Evolutionary conservation across 2,797 vertebrate genomes (phyloP).

Genomic region (Sebastes oblongus): DNA sequence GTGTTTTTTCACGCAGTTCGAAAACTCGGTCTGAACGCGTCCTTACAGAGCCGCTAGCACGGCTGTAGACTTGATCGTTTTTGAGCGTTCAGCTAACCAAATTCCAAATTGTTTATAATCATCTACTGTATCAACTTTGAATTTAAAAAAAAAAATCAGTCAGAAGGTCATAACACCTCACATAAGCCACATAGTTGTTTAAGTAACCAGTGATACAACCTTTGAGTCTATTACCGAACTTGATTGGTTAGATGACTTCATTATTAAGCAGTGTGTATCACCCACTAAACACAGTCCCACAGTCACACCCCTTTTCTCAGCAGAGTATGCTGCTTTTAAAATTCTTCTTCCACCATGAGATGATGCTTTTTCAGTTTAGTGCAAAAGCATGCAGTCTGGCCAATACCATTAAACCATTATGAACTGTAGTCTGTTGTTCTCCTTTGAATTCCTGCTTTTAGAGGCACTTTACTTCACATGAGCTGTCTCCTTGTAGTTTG

Average conservation of each 20-base stretch:
- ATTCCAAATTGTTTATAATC: background rate
- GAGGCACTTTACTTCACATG: constrained; percentile 49
- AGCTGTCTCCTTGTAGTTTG: constrained; percentile 42
- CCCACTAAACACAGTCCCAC: background rate
- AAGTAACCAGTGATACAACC: background rate
- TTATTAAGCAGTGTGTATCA: background rate
- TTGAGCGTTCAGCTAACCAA: background rate
- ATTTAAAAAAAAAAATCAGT: no score
- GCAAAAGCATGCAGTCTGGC: constrained; percentile 1
- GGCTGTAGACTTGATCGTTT: background rate
- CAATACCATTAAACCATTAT: constrained; percentile 35
- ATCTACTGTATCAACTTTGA: background rate
- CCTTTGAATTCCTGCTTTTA: constrained; percentile 55
- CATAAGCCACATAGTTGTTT: background rate
- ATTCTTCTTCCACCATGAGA: background rate
- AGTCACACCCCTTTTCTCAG: background rate
- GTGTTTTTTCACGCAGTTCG: background rate
- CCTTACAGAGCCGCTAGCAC: no score
- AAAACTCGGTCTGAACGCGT: background rate
- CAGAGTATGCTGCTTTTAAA: constrained; percentile 5
- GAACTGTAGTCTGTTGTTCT: constrained; percentile 40
- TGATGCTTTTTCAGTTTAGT: constrained; percentile 10
- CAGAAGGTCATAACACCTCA: background rate
- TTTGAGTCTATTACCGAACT: background rate
- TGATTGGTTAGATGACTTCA: background rate